Percentiles rank a stretch among this genome's conserved stretches.
These are phyloP conservation scores for Protonemura montana DNA, from an alignment of 2,888 invertebrate genomes.

Conservation along the genomic window DNA sequence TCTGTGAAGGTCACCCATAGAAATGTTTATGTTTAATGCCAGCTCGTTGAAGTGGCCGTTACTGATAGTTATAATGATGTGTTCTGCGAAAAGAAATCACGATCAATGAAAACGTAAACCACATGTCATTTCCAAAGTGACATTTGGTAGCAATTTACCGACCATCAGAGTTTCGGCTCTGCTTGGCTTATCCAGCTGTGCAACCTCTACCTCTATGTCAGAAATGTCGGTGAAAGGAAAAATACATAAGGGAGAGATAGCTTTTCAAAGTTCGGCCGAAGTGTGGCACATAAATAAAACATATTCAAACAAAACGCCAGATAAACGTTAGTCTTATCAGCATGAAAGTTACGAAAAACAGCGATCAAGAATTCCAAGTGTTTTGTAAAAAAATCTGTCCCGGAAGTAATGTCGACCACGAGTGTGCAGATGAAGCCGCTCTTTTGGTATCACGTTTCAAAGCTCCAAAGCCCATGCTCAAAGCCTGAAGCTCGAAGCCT, in stretches of 20 bases:
- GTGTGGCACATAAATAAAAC: slow-evolving; percentile 35
- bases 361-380: slow-evolving; percentile 10
- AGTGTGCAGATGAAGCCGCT: not conserved
- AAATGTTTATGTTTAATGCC: not conserved
- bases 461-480: too few species aligned
- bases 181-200: not conserved
- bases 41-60: not conserved
- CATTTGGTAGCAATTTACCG: not conserved
- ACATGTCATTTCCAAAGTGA: not conserved
- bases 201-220: not conserved
- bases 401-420: not conserved
- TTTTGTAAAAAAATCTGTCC: not conserved
- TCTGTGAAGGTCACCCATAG: not conserved
- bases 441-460: too few species aligned
- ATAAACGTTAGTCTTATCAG: slow-evolving; percentile 35
- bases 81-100: not conserved
- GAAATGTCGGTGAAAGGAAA: not conserved
- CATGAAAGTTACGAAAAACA: slow-evolving; percentile 25
- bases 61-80: not conserved
- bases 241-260: slow-evolving; percentile 28
- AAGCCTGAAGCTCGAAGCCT: too few species aligned
- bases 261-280: not conserved
- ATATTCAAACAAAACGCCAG: slow-evolving; percentile 34
- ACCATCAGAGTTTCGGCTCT: not conserved
- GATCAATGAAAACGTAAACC: not conserved